A percentile compares a stretch with the other conserved stretches of the same genome.
These are phyloP conservation scores for Blennius ocellaris DNA, from an alignment of 2,113 vertebrate genomes.

Conservation along the genomic window DNA sequence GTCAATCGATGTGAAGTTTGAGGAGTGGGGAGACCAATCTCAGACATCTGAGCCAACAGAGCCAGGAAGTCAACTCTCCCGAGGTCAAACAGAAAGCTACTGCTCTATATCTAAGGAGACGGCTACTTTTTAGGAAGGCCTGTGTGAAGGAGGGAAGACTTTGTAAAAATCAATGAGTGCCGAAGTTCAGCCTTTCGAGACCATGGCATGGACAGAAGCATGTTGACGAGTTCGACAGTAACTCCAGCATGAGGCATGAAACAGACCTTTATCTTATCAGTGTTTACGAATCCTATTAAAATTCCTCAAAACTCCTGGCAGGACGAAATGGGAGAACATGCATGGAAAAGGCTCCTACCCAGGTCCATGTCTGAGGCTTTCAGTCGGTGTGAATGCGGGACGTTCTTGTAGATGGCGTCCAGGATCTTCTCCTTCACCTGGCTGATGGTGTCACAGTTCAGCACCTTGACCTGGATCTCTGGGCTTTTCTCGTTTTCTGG, in stretches of 20 bases:
- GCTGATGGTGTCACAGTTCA: slow-evolving; percentile 98
- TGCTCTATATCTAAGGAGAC: slow-evolving; percentile 37
- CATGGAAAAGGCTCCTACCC: slow-evolving; percentile 79
- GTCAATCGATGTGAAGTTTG: slow-evolving; percentile 62
- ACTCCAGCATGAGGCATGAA: not conserved
- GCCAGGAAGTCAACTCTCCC: slow-evolving; percentile 51
- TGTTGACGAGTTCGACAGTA: slow-evolving; percentile 9
- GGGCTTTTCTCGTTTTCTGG: slow-evolving; percentile 95
- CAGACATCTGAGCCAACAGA: slow-evolving; percentile 55
- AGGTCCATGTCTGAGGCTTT: slow-evolving; percentile 98
- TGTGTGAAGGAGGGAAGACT: slow-evolving; percentile 14
- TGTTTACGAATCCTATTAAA: no score
- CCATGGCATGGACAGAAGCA: slow-evolving; percentile 3
- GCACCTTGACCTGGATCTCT: slow-evolving; percentile 94
- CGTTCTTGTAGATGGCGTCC: slow-evolving; percentile 97
- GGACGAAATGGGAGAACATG: no score
- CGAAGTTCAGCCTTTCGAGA: slow-evolving; percentile 30
- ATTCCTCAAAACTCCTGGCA: no score
- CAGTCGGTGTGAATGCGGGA: slow-evolving; percentile 95
- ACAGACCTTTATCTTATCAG: not conserved
- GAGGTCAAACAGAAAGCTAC: slow-evolving; percentile 39
- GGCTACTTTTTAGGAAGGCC: slow-evolving; percentile 35
- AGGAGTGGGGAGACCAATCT: slow-evolving; percentile 44
- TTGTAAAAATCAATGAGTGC: slow-evolving; percentile 50
- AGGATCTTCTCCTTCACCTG: slow-evolving; percentile 99